Evolutionary conservation across 2,113 vertebrate species (phyloP), one percentile per base, ranked within the genome.

Genomic region (Vanacampus margaritifer): DNA sequence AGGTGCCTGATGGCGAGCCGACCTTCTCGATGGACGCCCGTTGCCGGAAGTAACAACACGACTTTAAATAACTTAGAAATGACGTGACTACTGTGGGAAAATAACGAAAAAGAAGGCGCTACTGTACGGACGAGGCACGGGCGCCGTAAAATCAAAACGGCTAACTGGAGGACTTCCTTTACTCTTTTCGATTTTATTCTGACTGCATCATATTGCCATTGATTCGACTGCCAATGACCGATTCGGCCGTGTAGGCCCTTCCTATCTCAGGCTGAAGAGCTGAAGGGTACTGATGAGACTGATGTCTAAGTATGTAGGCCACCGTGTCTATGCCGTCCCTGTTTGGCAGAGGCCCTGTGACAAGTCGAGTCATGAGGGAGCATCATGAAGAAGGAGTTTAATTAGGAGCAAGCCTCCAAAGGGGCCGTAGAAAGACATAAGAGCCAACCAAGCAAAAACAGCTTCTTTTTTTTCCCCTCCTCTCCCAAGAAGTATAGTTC

Each of bases 341-440:
- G 89, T 86, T 83, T 87, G 86, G 73, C 80, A 78, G 78, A 74
- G 84, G 84, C 82, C 86, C 82, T 80, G 83, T 91, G 91, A 89
- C 85, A 88, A 87, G 87, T 84, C 62, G 79, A 89, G 85, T 86
- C 90, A 90, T 88, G 79, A 90, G 91, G 88, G 90, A 92, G 78
- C 84, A 76, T 84, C 83, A 88, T 88, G 87, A 89, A 84, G 84
- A 91, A 90, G 88, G 85, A 89, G 86, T 91, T 91, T 92, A 92
- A 93, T 93, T 91, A 91, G 90, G 90, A 92, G 89, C 89, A 88
- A 86, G 81, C 87, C 89, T 91, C 88, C 84, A 83, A 90, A 89
- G 90, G 84, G 87, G 85, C 84, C 87, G 78, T 54, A 59, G 81
- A 84, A 82, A 87, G 80, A 87, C 79, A 86, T 62, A 77, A 23